Base-by-base conservation (phyloP, 1,140 invertebrate genomes). In the Helicoverpa armigera region DNA sequence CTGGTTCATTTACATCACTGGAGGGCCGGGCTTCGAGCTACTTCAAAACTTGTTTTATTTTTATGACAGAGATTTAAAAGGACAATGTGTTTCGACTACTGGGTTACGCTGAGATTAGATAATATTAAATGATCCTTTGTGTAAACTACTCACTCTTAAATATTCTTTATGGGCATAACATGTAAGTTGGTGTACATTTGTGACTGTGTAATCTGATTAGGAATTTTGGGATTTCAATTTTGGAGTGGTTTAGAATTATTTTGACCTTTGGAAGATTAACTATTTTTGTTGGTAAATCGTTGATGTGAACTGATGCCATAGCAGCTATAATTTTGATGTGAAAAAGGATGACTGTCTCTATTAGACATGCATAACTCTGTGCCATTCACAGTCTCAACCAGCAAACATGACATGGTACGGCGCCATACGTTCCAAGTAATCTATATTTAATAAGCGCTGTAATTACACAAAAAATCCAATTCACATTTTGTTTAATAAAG, bases 31-130 rank as follows among this genome's bases (percentile, higher is more conserved):
- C 31, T n/a, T 31, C 61, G 31, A 35, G 16, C 48, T 51, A 35
- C 43, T 35, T 63, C 58, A 61, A 35, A 65, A 77, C 75, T 77
- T 56, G 81, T 86, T 86, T 82, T 80, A 81, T 81, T 84, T 86
- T 86, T 83, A 84, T 81, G 76, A 78, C 16, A 56, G 70, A 81
- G 56, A 77, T 79, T 79, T 74, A 83, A 77, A 77, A 84, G 77
- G 75, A 86, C 82, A 84, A 81, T 84, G 79, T 74, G 48, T 67
- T 77, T 77, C 61, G 75, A 81, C 85, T 84, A 81, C 85, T 73
- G 81, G 73, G 83, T 82, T 88, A 88, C 87, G 82, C 85, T 51
- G 53, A 85, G 87, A 88, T 88, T 83, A 88, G 87, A 87, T 87
- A 87, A 81, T 80, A 80, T 80, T 85, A 85, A 87, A 85, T 82